Conservation (phyloP, 2,113 vertebrate species). For the Lasiurus cinereus region DNA sequence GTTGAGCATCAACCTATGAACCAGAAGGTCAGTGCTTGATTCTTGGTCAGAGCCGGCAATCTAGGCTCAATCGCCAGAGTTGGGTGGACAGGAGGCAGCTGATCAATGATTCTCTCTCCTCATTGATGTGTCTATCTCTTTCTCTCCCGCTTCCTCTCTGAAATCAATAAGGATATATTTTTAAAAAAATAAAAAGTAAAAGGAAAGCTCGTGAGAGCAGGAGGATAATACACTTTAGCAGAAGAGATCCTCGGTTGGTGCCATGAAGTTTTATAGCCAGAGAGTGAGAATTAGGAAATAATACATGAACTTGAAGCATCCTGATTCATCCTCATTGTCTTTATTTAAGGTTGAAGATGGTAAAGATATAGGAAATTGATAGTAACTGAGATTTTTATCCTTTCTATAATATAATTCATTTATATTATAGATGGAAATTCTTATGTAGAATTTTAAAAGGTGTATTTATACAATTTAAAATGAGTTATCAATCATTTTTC, state of each 20-base stretch:
- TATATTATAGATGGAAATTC: background rate
- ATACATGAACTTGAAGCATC: background rate
- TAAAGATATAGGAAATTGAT: background rate
- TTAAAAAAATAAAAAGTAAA: background rate
- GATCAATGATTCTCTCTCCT: no score
- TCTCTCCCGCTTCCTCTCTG: no score
- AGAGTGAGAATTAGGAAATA: constrained; percentile 32
- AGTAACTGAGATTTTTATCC: constrained; percentile 6
- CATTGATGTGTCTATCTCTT: no score
- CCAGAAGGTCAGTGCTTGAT: no score
- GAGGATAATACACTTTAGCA: background rate
- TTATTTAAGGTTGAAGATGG: constrained; percentile 29
- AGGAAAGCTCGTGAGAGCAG: background rate
- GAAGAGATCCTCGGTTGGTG: background rate
- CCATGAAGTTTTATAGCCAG: background rate
- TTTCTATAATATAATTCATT: background rate
- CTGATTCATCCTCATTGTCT: constrained; percentile 1
- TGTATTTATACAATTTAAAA: constrained; percentile 32
- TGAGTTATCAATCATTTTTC: background rate
- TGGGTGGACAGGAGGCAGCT: no score
- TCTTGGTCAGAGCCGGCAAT: no score
- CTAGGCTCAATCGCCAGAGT: no score
- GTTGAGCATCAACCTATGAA: no score
- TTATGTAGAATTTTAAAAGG: background rate
- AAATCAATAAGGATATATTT: no score